These are phyloP conservation scores for Oasisia sp. DNA, from an alignment of 2,888 invertebrate species.

Conservation along the genomic window DNA sequence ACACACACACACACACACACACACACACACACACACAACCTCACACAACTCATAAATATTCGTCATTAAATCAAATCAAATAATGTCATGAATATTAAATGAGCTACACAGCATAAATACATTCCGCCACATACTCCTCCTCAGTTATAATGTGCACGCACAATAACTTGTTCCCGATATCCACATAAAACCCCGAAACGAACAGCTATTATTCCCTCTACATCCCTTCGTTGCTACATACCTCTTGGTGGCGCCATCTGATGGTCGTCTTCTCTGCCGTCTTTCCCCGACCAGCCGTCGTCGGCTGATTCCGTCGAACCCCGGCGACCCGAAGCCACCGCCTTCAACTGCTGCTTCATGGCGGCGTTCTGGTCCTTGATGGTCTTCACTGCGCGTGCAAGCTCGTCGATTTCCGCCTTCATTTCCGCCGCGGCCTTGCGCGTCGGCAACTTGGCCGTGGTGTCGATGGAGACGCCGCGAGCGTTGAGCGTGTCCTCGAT, in stretches of 20 bases:
- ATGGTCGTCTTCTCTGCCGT: neutral
- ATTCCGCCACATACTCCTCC: too few species aligned
- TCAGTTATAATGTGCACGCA: too few species aligned
- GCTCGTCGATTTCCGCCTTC: neutral
- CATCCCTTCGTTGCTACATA: neutral
- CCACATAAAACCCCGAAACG: neutral
- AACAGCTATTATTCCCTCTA: neutral
- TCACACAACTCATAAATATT: neutral
- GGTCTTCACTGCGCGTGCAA: neutral
- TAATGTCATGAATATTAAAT: too few species aligned
- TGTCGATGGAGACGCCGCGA: neutral
- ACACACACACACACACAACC: neutral
- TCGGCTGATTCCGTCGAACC: neutral
- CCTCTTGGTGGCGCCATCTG: neutral
- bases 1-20: neutral
- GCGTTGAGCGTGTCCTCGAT: neutral
- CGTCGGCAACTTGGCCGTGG: neutral
- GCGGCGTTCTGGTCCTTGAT: neutral
- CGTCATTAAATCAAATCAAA: too few species aligned
- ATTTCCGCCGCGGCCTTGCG: slow-evolving; percentile 3
- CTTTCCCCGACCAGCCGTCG: neutral
- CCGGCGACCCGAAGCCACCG: neutral
- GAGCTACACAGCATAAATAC: too few species aligned
- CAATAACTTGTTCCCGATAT: neutral
- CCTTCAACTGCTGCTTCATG: neutral